Base-by-base conservation (phyloP, 1,140 invertebrate genomes). In the Hyles euphorbiae region DNA sequence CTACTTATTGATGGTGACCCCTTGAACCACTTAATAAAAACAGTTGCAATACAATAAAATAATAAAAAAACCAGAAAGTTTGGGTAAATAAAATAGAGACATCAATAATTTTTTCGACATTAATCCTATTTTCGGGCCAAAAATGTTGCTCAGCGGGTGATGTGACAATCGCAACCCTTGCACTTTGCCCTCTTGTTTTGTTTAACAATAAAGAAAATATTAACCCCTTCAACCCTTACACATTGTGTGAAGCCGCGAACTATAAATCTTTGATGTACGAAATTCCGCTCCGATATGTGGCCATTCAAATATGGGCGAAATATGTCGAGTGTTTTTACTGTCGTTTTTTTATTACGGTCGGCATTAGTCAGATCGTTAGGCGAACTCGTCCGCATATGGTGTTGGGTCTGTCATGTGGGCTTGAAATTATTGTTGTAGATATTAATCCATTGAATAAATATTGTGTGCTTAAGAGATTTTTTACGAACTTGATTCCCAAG, bases 121-220 rank as follows among this genome's bases (percentile, higher is more conserved):
- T 52, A 52, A 52, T 34, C 50, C 33, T 9, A 8, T 52, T 52
- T 52, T 52, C 34, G 50, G 7, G 32, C 50, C 50, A 52, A 34
- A 52, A 52, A 52, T 10, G 22, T 33, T 12, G 6, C 48, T 3
- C 50, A 52, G 50, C 50, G 50, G 50, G 22, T 22, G 50, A 34
- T 52, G 34, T 33, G 22, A 6, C n/a, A 22, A 33, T 33, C 50
- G 33, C 33, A 52, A 22, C 34, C 50, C 32, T 34, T 34, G 50
- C 50, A 34, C 50, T 52, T 52, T 52, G 50, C 5, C 22, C 50
- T 34, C 22, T 52, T 52, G 50, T 52, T 52, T 52, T 52, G 50
- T 52, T 9, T 40, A 34, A 52, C 22, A 33, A 34, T 10, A 52
- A 34, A 34, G 50, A n/a, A 34, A 52, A 34, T 52, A 52, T 34